These are phyloP conservation scores for Xiphorhynchus erythropygius DNA, from an alignment of 2,797 vertebrate species.

Conservation along the genomic window DNA sequence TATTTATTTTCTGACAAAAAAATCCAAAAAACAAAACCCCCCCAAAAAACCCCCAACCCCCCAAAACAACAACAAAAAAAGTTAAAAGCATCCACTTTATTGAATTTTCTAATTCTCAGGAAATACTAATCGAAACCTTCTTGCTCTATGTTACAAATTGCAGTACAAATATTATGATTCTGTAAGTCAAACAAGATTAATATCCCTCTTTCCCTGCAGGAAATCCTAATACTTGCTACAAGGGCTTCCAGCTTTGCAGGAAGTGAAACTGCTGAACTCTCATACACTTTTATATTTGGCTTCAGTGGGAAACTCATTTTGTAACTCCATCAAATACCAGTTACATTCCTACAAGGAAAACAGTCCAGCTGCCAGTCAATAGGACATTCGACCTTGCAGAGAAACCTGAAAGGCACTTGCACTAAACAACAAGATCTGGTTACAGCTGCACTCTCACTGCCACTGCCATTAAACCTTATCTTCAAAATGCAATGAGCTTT, in stretches of 20 bases:
- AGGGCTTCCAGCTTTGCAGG: constrained; percentile 28
- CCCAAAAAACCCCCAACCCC: too few relatives aligned
- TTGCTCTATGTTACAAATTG: constrained; percentile 8
- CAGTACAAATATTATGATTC: constrained; percentile 29
- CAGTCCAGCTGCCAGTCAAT: constrained; percentile 18
- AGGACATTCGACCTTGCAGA: constrained; percentile 36
- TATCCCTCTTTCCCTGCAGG: constrained; percentile 1
- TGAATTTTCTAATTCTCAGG: background rate
- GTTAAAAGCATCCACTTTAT: background rate
- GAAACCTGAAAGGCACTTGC: constrained; percentile 33
- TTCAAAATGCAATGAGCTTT: constrained; percentile 34
- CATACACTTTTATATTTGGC: background rate
- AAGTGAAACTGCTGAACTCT: constrained; percentile 17
- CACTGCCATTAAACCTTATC: constrained; percentile 25
- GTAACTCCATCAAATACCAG: background rate
- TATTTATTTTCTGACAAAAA: background rate
- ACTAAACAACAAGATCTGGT: constrained; percentile 52
- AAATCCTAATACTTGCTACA: constrained; percentile 7
- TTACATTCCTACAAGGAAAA: constrained; percentile 3
- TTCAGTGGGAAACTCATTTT: constrained; percentile 32
- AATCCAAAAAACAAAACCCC: too few relatives aligned
- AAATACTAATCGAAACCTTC: constrained; percentile 32
- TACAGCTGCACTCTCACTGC: background rate
- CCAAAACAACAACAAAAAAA: background rate
- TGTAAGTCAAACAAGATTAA: constrained; percentile 24